A percentile compares a stretch with the other conserved stretches of the same genome.
Conservation (phyloP, 2,888 invertebrate species). For the Stenurella melanura region DNA sequence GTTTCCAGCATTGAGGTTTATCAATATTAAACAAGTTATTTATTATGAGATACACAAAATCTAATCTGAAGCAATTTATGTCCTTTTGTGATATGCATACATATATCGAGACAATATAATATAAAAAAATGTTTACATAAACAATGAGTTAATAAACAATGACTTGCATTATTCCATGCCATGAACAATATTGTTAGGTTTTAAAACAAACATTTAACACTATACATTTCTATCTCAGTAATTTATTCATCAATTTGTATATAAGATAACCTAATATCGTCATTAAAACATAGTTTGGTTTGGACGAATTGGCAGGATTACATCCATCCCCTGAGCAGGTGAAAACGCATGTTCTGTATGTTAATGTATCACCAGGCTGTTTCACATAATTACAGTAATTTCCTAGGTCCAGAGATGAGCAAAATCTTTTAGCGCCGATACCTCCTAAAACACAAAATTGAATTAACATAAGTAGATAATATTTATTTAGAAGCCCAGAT, state of each 20-base stretch:
- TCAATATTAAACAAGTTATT: too few species aligned
- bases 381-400: conserved; percentile 92
- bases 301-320: conserved; percentile 75
- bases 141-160: too few species aligned
- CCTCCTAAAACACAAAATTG: conserved; percentile 80
- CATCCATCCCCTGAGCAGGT: conserved; percentile 91
- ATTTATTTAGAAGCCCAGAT: too few species aligned
- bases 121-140: too few species aligned
- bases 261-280: conserved; percentile 11
- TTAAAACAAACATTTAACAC: background rate
- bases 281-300: conserved; percentile 41
- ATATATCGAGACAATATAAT: too few species aligned
- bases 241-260: background rate
- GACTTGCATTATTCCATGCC: too few species aligned
- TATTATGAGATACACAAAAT: too few species aligned
- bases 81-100: too few species aligned
- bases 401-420: conserved; percentile 90
- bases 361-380: conserved; percentile 87
- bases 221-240: conserved; percentile 6
- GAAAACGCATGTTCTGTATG: conserved; percentile 90
- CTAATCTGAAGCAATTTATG: too few species aligned
- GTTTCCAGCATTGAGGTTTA: too few species aligned
- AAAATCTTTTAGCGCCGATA: conserved; percentile 90
- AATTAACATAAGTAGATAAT: background rate
- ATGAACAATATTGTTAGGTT: background rate